These are phyloP conservation scores for Spialia ferax DNA, from an alignment of 2,888 invertebrate genomes.

Conservation along the genomic window DNA sequence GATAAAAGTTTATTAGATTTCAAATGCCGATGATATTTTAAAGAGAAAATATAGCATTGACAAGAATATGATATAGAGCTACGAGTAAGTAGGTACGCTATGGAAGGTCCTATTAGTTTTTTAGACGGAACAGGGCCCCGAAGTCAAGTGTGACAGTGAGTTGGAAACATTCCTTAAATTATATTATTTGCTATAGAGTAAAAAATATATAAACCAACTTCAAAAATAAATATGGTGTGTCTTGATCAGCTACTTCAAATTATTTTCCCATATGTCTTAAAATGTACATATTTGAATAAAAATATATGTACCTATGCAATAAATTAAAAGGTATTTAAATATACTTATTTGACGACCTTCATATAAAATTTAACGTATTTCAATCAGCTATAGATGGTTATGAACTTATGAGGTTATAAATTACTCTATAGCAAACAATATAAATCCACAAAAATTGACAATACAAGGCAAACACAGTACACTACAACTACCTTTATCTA, in stretches of 20 bases:
- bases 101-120: conserved; percentile 34
- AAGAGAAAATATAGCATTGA: conserved; percentile 20
- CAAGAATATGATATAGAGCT: conserved; percentile 37
- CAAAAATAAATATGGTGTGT: no score
- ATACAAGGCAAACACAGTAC: conserved; percentile 48
- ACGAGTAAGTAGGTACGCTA: conserved; percentile 26
- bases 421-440: conserved; percentile 13
- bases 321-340: no score
- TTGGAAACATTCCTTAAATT: conserved; percentile 11
- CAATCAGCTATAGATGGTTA: no score
- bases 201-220: background rate
- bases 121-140: conserved; percentile 39
- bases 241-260: no score
- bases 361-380: no score
- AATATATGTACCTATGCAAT: no score
- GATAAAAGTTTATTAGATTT: no score
- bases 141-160: conserved; percentile 24
- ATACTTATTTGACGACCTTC: no score
- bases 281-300: no score
- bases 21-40: background rate
- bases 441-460: conserved; percentile 47
- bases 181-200: conserved; percentile 16
- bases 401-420: no score
- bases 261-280: no score
- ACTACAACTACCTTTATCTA: conserved; percentile 42